Evolutionary conservation across 1,140 invertebrate species (phyloP), one percentile per base, ranked within the genome.

Genomic region (Agrypnia vestita): DNA sequence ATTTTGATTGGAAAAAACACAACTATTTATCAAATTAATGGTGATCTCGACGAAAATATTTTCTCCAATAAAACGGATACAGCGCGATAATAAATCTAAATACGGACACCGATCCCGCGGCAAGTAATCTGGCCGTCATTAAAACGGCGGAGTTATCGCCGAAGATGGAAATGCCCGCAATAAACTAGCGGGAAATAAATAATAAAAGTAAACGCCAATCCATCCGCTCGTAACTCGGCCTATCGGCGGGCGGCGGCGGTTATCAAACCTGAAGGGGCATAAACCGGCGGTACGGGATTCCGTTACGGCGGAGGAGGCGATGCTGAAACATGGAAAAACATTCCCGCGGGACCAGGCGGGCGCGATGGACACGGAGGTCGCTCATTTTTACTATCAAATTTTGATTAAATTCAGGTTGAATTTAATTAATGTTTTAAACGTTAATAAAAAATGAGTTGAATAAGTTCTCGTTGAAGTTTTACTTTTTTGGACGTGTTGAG

Each of bases 141-240:
- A 76, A 64, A 76, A 74, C 25, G 25, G 25, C 25, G 1, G 25
- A 6, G 55, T 61, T 73, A 79, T 74, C 53, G 69, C 78, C 71
- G 3, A 46, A 64, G 67, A 79, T 74, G 71, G 56, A 43, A 55
- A 64, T 80, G 21, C 10, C 43, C 25, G 72, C 53, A 75, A 80
- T 80, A 80, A 80, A 80, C 21, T 72, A 51, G 53, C 12, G 49
- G 13, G 44, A 56, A 79, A 80, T 80, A 80, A 80, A 80, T 80
- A 80, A 76, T 75, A 80, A 71, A 80, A 69, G 35, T 44, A 49
- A 80, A 80, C 44, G 78, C 55, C 78, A 49, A 79, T 79, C 74
- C 72, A 79, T 79, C 55, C 78, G 72, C 25, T 80, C 78, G 78
- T 80, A 80, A 80, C 56, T 59, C 67, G 47, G 78, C 78, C 78